phyloP scores from a whole-genome alignment of 2,113 vertebrate species.

The Sphyrna mokarran region DNA sequence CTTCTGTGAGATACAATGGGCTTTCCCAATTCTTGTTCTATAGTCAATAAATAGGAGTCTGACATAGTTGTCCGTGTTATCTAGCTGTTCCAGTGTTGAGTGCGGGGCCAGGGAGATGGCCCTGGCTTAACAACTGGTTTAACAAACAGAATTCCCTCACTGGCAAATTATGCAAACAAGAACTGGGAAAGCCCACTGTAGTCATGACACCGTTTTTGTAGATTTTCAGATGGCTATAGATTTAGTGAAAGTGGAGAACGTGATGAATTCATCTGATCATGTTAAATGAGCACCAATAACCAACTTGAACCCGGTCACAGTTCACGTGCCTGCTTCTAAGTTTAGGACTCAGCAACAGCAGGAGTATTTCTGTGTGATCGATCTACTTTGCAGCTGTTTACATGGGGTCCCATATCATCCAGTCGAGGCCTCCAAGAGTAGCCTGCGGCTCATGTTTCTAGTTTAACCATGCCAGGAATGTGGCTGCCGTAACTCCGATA shows the following conservation, averaged over 20 bases:
- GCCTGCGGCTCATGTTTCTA: background rate
- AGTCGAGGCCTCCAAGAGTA: background rate
- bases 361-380: background rate
- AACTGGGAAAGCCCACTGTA: background rate
- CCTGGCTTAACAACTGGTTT: too few species aligned
- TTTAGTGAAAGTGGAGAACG: background rate
- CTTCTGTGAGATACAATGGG: background rate
- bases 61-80: too few species aligned
- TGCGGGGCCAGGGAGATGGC: too few species aligned
- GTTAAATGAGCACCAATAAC: background rate
- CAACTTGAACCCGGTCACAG: background rate
- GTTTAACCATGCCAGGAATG: background rate
- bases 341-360: background rate
- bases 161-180: background rate
- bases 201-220: background rate
- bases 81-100: too few species aligned
- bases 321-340: background rate
- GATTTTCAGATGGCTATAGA: background rate
- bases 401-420: background rate
- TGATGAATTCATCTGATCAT: background rate
- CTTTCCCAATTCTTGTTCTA: too few species aligned
- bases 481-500: background rate
- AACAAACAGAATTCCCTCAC: too few species aligned
- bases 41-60: too few species aligned
- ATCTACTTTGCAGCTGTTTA: constrained; percentile 9